Conservation (phyloP, 2,797 vertebrate genomes). For the Denticeps clupeoides region DNA sequence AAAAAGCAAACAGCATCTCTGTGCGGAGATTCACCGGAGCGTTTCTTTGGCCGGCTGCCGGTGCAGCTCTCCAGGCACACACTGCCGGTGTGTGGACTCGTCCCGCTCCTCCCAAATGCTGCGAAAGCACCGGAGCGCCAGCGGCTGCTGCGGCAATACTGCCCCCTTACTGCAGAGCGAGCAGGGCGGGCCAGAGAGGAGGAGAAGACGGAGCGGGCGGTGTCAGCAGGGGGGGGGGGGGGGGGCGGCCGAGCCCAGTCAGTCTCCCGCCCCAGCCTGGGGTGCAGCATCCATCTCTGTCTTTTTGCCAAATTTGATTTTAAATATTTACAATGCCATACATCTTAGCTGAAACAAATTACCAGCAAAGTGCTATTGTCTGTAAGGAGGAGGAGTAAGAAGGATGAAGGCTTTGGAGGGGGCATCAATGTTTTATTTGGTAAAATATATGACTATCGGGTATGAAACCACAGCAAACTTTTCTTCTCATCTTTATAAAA, state of each 20-base stretch:
- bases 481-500: constrained; percentile 9
- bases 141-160: constrained; percentile 25
- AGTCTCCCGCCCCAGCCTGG: constrained; percentile 64
- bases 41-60: constrained; percentile 29
- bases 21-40: constrained; percentile 18
- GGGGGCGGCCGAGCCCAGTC: constrained; percentile 32
- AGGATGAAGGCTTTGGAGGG: constrained; percentile 88
- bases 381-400: constrained; percentile 83
- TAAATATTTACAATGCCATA: constrained; percentile 99
- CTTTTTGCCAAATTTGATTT: constrained; percentile 99
- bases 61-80: constrained; percentile 25
- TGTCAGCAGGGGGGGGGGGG: not conserved
- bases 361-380: constrained; percentile 97
- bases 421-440: constrained; percentile 99
- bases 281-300: constrained; percentile 92
- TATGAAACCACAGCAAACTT: constrained; percentile 48
- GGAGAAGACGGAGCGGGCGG: not conserved
- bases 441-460: constrained; percentile 76
- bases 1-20: constrained; percentile 25
- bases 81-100: constrained; percentile 34
- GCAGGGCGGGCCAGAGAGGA: not conserved
- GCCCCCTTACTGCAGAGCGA: too few relatives aligned
- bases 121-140: not conserved
- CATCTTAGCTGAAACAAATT: constrained; percentile 95
- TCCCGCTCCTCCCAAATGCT: not conserved